Evolutionary conservation across 2,797 vertebrate genomes (phyloP).

Genomic region (Poeciliopsis turneri): DNA sequence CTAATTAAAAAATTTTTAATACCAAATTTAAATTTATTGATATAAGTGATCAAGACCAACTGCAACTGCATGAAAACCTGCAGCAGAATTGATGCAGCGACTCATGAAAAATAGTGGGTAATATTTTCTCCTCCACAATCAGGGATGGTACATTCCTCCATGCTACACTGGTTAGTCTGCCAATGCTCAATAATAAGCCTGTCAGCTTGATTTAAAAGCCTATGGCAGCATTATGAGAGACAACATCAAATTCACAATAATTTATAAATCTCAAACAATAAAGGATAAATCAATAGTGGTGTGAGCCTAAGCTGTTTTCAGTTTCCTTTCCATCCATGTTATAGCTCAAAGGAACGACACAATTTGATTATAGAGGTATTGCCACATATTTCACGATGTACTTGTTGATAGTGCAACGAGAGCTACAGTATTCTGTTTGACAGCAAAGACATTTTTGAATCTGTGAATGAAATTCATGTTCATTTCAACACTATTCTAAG

Average conservation of each 20-base stretch:
- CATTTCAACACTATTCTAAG: not conserved
- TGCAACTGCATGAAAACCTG: constrained; percentile 13
- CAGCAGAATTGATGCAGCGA: constrained; percentile 48
- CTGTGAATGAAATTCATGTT: constrained; percentile 17
- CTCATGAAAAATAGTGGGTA: constrained; percentile 39
- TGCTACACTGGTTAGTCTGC: constrained; percentile 54
- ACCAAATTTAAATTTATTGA: constrained; percentile 49
- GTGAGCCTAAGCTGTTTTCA: constrained; percentile 68
- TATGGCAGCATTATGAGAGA: constrained; percentile 73
- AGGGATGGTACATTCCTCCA: constrained; percentile 62
- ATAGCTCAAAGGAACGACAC: constrained; percentile 56
- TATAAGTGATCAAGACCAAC: constrained; percentile 37
- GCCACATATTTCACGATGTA: constrained; percentile 42
- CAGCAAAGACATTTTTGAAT: constrained; percentile 16
- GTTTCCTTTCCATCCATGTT: constrained; percentile 55
- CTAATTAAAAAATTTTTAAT: constrained; percentile 43
- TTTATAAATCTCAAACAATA: constrained; percentile 78
- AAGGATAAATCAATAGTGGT: constrained; percentile 76
- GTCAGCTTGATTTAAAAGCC: constrained; percentile 81
- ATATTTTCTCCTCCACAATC: constrained; percentile 68
- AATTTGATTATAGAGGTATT: constrained; percentile 58
- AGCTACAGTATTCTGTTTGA: constrained; percentile 21
- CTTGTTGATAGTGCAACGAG: constrained; percentile 40
- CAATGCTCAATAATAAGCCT: constrained; percentile 75
- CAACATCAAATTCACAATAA: constrained; percentile 79